Percentiles rank a stretch among this genome's conserved stretches.
Conservation (phyloP, 2,113 vertebrate genomes). For the Corvus hawaiiensis region DNA sequence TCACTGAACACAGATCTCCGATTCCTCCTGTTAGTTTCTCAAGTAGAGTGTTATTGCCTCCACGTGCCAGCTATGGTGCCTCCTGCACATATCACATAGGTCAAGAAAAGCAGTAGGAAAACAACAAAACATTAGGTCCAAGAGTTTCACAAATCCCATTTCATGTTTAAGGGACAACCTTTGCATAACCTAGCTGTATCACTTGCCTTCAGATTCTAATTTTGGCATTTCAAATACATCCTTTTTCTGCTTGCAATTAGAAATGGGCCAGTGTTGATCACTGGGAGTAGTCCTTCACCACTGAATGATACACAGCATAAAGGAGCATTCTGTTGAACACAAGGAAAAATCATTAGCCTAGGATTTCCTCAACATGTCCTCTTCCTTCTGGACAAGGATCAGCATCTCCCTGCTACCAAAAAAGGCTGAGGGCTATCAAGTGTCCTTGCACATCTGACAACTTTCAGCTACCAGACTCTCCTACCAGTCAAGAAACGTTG, state of each 20-base stretch:
- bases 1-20: background rate
- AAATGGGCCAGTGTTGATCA: background rate
- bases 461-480: background rate
- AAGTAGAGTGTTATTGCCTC: background rate
- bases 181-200: background rate
- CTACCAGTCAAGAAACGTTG: background rate
- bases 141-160: background rate
- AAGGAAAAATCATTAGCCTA: background rate
- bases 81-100: background rate
- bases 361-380: background rate
- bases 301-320: background rate
- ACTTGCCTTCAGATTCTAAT: background rate
- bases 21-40: background rate
- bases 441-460: background rate
- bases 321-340: background rate
- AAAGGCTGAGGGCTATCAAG: background rate
- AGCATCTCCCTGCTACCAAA: background rate
- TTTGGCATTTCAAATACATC: background rate
- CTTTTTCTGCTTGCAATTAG: background rate
- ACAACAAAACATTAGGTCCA: background rate
- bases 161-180: background rate
- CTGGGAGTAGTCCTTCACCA: background rate
- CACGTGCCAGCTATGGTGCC: background rate
- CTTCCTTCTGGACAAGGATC: background rate
- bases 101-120: background rate